Base-by-base conservation (phyloP, 1,140 invertebrate species). In the Calycopis cecrops region DNA sequence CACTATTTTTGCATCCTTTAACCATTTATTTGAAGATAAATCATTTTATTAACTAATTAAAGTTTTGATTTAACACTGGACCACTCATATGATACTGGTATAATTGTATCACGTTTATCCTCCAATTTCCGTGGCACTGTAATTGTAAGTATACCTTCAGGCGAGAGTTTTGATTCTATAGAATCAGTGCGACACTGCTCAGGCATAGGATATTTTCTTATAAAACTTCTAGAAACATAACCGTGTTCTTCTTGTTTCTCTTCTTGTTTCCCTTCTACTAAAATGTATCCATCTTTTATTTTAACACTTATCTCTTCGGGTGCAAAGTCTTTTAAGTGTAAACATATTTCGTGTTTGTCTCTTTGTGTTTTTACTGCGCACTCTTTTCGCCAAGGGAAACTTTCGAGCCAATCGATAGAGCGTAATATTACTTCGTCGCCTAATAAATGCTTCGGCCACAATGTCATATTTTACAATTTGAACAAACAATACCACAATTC, bases 241-340 rank as follows among this genome's bases (percentile, higher is more conserved):
- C 94, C 94, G 65, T 93, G 90, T 53, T 94, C 91, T 67, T 95
- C 93, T 64, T 92, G 90, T 71, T 91, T 94, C 69, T 95, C 93
- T 74, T 95, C 93, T 71, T 96, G 95, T 84, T 94, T 94, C 0
- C 92, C 95, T 75, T 94, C 91, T 4, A 97, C 91, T n/a, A 95
- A 88, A 49, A 97, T 90, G 52, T 87, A 91, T 60, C 92, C 93
- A 62, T 94, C 93, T 7, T 91, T 89, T 0, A 93, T 94, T 79
- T 96, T 97, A 0, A 98, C 94, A 11, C 90, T 92, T 28, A 98
- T 93, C 84, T 98, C 95, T 60, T 95, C 91, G 0, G 96, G 95
- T 33, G 90, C 89, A 81, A 96, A 98, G 71, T 97, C 93, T 61
- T 95, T 92, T 1, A 96, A 92, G 69, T 97, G 94, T 42, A 97